Conservation (phyloP, 2,113 vertebrate genomes). For the Etheostoma spectabile region DNA sequence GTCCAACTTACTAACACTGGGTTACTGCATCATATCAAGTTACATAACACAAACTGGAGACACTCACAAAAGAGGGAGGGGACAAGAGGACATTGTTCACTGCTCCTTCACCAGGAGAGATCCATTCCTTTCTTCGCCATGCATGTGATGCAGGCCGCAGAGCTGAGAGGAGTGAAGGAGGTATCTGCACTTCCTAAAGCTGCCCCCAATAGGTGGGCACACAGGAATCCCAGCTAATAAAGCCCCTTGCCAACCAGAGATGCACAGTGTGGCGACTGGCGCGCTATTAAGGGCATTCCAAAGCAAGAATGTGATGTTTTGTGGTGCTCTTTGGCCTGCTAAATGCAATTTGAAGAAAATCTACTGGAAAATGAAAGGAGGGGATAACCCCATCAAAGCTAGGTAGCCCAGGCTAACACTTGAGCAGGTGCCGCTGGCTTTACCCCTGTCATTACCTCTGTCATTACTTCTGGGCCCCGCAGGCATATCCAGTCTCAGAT, state of each 20-base stretch:
- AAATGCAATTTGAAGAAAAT: constrained; percentile 46
- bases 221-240: constrained; percentile 67
- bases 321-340: constrained; percentile 28
- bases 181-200: constrained; percentile 35
- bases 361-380: constrained; percentile 35
- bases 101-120: constrained; percentile 43
- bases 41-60: constrained; percentile 66
- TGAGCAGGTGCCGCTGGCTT: constrained; percentile 59
- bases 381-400: constrained; percentile 57
- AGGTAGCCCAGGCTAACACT: constrained; percentile 31
- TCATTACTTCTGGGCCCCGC: constrained; percentile 58
- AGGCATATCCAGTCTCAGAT: constrained; percentile 46
- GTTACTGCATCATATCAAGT: constrained; percentile 57
- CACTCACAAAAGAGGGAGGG: constrained; percentile 30
- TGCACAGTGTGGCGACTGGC: constrained; percentile 57
- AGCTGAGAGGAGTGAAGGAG: constrained; percentile 25
- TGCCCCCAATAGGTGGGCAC: constrained; percentile 61
- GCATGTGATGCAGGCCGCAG: constrained; percentile 16
- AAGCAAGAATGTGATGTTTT: constrained; percentile 47
- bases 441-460: constrained; percentile 61
- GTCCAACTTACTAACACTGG: constrained; percentile 39
- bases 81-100: constrained; percentile 74
- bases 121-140: constrained; percentile 31
- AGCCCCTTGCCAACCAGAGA: constrained; percentile 50
- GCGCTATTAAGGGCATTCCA: constrained; percentile 71